Conservation (phyloP, 2,797 vertebrate genomes). For the Furcifer pardalis region DNA sequence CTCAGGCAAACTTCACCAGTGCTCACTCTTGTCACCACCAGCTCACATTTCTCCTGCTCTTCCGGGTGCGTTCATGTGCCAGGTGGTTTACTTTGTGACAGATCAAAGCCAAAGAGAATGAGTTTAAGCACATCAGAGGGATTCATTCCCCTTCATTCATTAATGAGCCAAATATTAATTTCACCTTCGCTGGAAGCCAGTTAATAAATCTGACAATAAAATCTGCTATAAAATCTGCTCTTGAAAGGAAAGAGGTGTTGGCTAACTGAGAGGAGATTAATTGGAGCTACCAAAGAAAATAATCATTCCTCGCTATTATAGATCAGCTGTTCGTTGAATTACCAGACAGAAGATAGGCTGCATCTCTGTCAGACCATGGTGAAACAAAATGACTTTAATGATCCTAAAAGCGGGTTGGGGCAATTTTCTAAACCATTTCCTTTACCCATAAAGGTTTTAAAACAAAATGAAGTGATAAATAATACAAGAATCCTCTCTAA, state of each 20-base stretch:
- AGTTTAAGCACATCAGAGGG: background rate
- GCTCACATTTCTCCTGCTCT: background rate
- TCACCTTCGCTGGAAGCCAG: background rate
- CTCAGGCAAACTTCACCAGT: background rate
- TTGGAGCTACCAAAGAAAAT: background rate
- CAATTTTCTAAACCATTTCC: constrained; percentile 20
- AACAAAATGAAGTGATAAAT: constrained; percentile 9
- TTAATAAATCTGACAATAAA: constrained; percentile 4
- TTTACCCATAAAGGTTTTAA: constrained; percentile 30
- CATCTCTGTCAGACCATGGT: background rate
- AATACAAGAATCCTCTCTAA: background rate
- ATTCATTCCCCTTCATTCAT: constrained; percentile 20
- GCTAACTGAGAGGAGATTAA: no score
- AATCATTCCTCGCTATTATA: background rate
- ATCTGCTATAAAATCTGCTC: background rate
- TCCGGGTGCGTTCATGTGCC: background rate
- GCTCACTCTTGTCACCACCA: background rate
- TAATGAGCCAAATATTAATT: constrained; percentile 22
- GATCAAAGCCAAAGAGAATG: background rate
- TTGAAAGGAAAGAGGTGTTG: background rate
- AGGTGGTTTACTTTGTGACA: background rate
- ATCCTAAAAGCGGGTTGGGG: constrained; percentile 3
- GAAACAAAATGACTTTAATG: background rate
- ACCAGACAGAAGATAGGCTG: background rate
- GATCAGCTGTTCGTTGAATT: background rate